These are phyloP conservation scores for Nymphicus hollandicus DNA, from an alignment of 2,113 vertebrate genomes.

Conservation along the genomic window DNA sequence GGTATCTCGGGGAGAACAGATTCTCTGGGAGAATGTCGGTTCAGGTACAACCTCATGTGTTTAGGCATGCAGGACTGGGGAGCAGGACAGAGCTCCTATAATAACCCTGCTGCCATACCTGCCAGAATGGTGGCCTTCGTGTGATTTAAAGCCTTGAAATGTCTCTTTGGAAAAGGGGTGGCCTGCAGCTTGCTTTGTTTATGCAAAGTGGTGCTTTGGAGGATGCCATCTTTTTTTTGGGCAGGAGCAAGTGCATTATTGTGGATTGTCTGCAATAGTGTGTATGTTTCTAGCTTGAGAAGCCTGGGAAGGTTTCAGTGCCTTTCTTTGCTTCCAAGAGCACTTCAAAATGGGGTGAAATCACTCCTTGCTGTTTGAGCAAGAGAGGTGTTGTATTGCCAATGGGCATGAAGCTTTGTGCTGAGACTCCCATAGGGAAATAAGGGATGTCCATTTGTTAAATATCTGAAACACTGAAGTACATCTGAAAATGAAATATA, in stretches of 20 bases:
- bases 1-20: neutral
- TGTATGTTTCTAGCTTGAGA: neutral
- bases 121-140: neutral
- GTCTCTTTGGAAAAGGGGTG: neutral
- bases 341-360: neutral
- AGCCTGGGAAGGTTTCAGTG: neutral
- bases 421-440: neutral
- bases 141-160: neutral
- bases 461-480: neutral
- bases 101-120: neutral
- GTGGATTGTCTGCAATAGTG: neutral
- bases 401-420: neutral
- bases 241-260: neutral
- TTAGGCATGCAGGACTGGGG: neutral
- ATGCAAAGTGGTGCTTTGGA: neutral
- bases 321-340: neutral
- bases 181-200: neutral
- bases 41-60: neutral
- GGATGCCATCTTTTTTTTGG: neutral
- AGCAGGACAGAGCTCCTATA: neutral
- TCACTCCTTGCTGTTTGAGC: neutral
- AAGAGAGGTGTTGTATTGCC: neutral
- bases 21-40: neutral
- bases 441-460: neutral
- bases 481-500: neutral